Base-by-base conservation (phyloP, 2,888 invertebrate species). In the Morpho achilles region DNA sequence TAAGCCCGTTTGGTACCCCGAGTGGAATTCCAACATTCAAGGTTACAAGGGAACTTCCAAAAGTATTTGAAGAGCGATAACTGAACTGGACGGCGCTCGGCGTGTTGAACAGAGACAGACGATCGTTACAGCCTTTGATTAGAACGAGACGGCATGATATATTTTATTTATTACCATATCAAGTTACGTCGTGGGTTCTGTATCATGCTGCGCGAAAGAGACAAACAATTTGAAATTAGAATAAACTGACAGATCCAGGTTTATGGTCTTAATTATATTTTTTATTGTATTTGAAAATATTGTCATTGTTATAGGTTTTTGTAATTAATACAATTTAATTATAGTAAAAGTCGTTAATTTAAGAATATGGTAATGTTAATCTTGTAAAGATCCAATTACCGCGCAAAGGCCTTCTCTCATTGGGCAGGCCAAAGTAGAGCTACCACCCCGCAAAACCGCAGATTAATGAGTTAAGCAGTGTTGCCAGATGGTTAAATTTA, bases 141-240 rank as follows among this genome's bases (percentile, higher is more conserved):
- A 45, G 76, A 82, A 58, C 69, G 76, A 73, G 84, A 84, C 65
- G 50, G 68, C 55, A 56, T 56, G 66, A 74, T 72, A 75, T 81
- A 79, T 82, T 84, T 84, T 81, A 86, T 87, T 87, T 86, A 88
- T 84, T 86, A 77, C 83, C 82, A 78, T 87, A 88, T 88, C 80
- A 81, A 79, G 83, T 83, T 81, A 71, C 83, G 65, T 66, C 72
- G 72, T 70, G 69, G 70, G 76, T 70, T 78, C 72, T 68, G 73
- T 72, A 73, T 71, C 71, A 68, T 9, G 53, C 40, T 42, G 81
- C 74, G 75, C 63, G 78, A 84, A 67, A 71, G 83, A 75, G 82
- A 86, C 67, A 63, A 68, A 72, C 69, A 74, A 76, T 67, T 71
- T 70, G 70, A 67, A 55, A 48, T 54, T 59, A 54, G 48, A 45